Evolutionary conservation across 2,888 invertebrate genomes (phyloP).

Genomic region (Campaea margaritaria): DNA sequence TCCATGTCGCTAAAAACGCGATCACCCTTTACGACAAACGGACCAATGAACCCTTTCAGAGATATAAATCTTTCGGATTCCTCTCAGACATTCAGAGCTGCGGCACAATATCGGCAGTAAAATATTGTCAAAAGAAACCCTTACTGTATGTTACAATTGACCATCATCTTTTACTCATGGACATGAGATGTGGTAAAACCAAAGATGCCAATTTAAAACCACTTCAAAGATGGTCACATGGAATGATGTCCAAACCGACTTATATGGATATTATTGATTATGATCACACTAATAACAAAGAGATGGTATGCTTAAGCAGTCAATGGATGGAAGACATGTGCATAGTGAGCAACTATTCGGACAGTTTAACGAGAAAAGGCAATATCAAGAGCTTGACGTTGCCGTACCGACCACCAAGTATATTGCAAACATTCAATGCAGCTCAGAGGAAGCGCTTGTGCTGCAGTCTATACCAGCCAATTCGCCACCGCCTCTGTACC

Average conservation of each 20-base stretch:
- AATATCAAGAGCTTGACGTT: slow-evolving; percentile 57
- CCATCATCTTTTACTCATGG: slow-evolving; percentile 72
- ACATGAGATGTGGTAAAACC: slow-evolving; percentile 60
- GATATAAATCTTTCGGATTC: slow-evolving; percentile 57
- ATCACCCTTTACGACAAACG: slow-evolving; percentile 76
- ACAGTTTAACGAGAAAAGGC: slow-evolving; percentile 49
- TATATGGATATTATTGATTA: slow-evolving; percentile 65
- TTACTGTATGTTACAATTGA: slow-evolving; percentile 68
- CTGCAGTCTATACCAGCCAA: slow-evolving; percentile 62
- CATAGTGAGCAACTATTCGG: slow-evolving; percentile 64
- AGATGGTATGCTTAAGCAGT: slow-evolving; percentile 69
- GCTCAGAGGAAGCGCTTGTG: slow-evolving; percentile 65
- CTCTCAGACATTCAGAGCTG: slow-evolving; percentile 64
- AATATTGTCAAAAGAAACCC: slow-evolving; percentile 58
- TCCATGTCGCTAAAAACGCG: slow-evolving; percentile 60
- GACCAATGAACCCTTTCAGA: slow-evolving; percentile 55
- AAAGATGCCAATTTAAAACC: slow-evolving; percentile 56
- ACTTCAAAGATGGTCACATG: slow-evolving; percentile 85
- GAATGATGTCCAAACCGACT: slow-evolving; percentile 80
- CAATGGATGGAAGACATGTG: slow-evolving; percentile 79
- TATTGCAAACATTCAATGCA: slow-evolving; percentile 60
- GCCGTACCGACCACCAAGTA: slow-evolving; percentile 72
- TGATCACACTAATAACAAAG: slow-evolving; percentile 62
- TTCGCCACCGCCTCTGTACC: slow-evolving; percentile 63
- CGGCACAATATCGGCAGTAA: slow-evolving; percentile 64